Percentiles rank a stretch among this genome's conserved stretches.
These are phyloP conservation scores for Malachius bipustulatus DNA, from an alignment of 2,888 invertebrate genomes.

Conservation along the genomic window DNA sequence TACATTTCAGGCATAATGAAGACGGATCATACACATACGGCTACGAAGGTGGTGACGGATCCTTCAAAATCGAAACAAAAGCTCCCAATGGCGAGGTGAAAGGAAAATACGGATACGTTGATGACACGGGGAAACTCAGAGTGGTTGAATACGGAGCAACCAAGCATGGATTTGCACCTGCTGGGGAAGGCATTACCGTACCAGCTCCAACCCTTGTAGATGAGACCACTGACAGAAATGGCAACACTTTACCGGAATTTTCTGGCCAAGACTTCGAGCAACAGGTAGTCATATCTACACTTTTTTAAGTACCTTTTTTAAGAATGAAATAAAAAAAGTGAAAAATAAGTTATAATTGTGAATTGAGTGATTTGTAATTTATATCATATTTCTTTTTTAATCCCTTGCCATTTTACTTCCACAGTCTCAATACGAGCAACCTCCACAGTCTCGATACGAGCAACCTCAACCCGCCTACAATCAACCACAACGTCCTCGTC, in stretches of 20 bases:
- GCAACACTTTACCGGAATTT: slow-evolving; percentile 34
- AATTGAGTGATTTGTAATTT: too few species aligned
- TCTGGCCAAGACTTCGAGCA: slow-evolving; percentile 33
- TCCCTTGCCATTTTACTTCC: too few species aligned
- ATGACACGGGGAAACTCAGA: slow-evolving; percentile 67
- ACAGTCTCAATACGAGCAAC: too few species aligned
- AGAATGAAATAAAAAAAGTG: slow-evolving; percentile 29
- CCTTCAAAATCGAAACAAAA: slow-evolving; percentile 85
- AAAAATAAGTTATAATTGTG: slow-evolving; percentile 35
- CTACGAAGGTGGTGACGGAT: slow-evolving; percentile 78
- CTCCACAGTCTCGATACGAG: too few species aligned
- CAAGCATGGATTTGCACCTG: slow-evolving; percentile 76
- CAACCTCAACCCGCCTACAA: slow-evolving; percentile 30
- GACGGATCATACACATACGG: slow-evolving; percentile 87
- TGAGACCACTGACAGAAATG: slow-evolving; percentile 40
- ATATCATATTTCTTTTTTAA: too few species aligned
- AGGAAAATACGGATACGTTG: slow-evolving; percentile 84
- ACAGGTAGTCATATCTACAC: slow-evolving; percentile 23
- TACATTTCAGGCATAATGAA: slow-evolving; percentile 78
- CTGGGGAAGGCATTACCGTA: slow-evolving; percentile 78
- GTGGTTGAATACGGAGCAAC: slow-evolving; percentile 83
- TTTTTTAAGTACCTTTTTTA: slow-evolving; percentile 21
- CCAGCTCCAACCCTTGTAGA: slow-evolving; percentile 51
- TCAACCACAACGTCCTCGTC: slow-evolving; percentile 26
- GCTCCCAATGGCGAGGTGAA: slow-evolving; percentile 69